Conservation (phyloP, 2,797 vertebrate genomes). For the Diglossa cyanea region DNA sequence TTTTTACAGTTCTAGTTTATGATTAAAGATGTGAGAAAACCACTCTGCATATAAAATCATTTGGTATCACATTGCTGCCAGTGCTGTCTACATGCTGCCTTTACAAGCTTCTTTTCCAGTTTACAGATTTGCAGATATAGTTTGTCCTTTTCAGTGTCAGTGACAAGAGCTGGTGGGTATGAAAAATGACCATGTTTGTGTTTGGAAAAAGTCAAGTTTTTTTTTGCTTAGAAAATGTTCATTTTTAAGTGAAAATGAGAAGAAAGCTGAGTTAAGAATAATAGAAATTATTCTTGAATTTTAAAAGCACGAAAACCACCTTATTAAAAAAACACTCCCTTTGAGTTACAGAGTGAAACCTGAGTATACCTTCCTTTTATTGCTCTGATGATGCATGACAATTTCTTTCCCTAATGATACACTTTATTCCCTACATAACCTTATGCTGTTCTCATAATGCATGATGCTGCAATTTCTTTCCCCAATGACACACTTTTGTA, state of each 20-base stretch:
- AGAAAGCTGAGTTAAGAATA: neutral
- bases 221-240: neutral
- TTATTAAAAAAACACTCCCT: neutral
- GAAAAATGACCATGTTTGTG: neutral
- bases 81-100: neutral
- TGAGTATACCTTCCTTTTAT: neutral
- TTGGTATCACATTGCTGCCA: neutral
- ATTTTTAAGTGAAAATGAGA: neutral
- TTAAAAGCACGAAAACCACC: neutral
- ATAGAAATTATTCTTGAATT: neutral
- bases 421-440: neutral
- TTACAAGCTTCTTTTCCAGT: neutral
- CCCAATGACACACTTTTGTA: neutral
- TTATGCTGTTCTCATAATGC: neutral
- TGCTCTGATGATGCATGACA: neutral
- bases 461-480: neutral
- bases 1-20: neutral
- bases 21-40: neutral
- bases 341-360: neutral
- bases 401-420: neutral
- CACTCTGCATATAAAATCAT: neutral
- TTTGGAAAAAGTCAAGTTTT: neutral
- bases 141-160: neutral
- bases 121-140: neutral
- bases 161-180: neutral